These are phyloP conservation scores for Bettongia penicillata DNA, from an alignment of 2,113 vertebrate species.

Conservation along the genomic window DNA sequence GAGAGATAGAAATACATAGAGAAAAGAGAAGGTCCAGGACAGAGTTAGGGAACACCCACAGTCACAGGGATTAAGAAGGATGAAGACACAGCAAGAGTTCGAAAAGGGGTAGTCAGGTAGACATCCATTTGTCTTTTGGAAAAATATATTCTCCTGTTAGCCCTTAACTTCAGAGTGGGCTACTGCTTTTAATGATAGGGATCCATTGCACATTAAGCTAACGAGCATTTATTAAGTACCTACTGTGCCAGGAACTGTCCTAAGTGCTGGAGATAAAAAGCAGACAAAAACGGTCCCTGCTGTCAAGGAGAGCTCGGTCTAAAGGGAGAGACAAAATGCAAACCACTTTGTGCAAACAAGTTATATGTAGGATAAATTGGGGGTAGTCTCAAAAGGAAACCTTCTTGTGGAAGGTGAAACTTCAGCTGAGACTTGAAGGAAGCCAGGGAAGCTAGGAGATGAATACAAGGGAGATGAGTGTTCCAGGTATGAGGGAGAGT, in stretches of 20 bases:
- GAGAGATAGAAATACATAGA: not conserved
- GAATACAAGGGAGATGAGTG: too few relatives aligned
- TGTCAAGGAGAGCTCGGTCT: not conserved
- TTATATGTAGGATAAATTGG: too few relatives aligned
- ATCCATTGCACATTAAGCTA: not conserved
- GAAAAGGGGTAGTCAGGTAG: not conserved
- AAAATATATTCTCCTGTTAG: not conserved
- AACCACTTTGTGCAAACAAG: too few relatives aligned
- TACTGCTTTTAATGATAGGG: not conserved
- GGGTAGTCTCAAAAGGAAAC: too few relatives aligned
- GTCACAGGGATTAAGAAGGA: not conserved
- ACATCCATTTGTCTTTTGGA: not conserved
- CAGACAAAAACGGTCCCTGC: not conserved
- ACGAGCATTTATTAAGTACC: too few relatives aligned
- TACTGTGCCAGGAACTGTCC: not conserved
- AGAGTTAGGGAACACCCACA: not conserved
- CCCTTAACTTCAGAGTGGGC: not conserved
- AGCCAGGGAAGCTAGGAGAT: too few relatives aligned
- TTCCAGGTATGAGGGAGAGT: too few relatives aligned
- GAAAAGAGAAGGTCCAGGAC: not conserved
- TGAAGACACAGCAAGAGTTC: not conserved
- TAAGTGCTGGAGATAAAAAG: not conserved
- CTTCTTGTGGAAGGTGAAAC: too few relatives aligned
- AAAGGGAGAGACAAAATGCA: too few relatives aligned
- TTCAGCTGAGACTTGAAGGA: too few relatives aligned